These are phyloP conservation scores for Mystacornis crossleyi DNA, from an alignment of 2,113 vertebrate genomes.

Conservation along the genomic window DNA sequence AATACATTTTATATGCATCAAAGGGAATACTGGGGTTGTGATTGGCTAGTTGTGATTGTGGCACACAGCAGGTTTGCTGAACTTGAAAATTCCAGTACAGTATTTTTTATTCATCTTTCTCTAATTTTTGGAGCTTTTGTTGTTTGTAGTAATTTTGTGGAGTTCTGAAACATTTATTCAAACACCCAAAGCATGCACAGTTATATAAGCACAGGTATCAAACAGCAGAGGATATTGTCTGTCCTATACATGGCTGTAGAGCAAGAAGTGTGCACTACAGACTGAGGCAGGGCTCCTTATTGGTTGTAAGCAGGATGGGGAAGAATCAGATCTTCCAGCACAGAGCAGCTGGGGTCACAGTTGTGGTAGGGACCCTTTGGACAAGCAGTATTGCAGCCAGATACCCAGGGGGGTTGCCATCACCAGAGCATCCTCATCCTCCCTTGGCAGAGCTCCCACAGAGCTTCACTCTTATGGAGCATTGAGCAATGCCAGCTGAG, in stretches of 20 bases:
- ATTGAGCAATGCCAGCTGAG: background rate
- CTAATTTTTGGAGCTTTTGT: background rate
- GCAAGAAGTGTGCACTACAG: background rate
- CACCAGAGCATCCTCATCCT: background rate
- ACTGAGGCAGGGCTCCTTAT: background rate
- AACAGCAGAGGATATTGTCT: background rate
- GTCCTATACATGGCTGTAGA: background rate
- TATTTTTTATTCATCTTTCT: background rate
- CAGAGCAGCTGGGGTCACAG: background rate
- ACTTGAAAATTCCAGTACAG: background rate
- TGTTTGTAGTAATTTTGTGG: background rate
- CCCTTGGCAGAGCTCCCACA: background rate
- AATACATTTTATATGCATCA: conserved; percentile 1
- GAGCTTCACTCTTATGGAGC: background rate
- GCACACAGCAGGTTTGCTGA: background rate
- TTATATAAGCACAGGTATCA: background rate
- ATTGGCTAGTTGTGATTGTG: background rate
- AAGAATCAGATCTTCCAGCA: background rate
- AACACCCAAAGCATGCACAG: background rate
- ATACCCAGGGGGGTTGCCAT: too few species aligned
- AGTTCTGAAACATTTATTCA: background rate
- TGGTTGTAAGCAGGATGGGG: background rate
- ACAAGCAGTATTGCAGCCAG: background rate
- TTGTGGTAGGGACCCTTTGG: background rate
- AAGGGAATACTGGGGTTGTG: background rate